Evolutionary conservation across 2,113 vertebrate species (phyloP).

Genomic region (Sander vitreus): DNA sequence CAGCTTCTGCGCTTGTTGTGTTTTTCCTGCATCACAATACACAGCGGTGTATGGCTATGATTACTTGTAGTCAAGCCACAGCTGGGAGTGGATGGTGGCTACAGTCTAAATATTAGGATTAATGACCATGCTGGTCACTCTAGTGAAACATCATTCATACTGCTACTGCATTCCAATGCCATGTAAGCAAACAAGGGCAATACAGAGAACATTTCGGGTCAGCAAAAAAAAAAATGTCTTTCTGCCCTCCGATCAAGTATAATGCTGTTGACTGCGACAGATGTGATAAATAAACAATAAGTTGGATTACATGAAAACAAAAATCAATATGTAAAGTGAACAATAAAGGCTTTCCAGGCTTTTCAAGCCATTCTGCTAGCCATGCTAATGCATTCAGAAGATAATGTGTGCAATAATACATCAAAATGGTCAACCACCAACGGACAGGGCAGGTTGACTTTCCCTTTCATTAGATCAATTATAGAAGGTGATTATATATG

Average conservation of each 20-base stretch:
- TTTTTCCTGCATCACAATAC: slow-evolving; percentile 67
- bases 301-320: slow-evolving; percentile 32
- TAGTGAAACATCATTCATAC: slow-evolving; percentile 71
- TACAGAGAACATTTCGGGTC: slow-evolving; percentile 27
- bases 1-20: slow-evolving; percentile 53
- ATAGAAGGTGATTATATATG: slow-evolving; percentile 51
- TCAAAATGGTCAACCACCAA: slow-evolving; percentile 48
- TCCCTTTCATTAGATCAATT: slow-evolving; percentile 55
- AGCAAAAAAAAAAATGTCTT: slow-evolving; percentile 7
- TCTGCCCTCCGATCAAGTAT: slow-evolving; percentile 34
- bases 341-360: slow-evolving; percentile 43
- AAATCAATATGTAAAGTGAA: slow-evolving; percentile 56
- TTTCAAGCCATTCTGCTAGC: not conserved
- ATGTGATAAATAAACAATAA: slow-evolving; percentile 50
- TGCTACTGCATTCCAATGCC: slow-evolving; percentile 45
- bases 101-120: slow-evolving; percentile 78
- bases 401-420: slow-evolving; percentile 52
- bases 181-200: slow-evolving; percentile 47
- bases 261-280: slow-evolving; percentile 17
- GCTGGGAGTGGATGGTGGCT: slow-evolving; percentile 65
- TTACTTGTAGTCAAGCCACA: slow-evolving; percentile 70
- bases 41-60: slow-evolving; percentile 68
- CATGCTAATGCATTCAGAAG: slow-evolving; percentile 61
- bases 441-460: slow-evolving; percentile 29
- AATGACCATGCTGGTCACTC: slow-evolving; percentile 69